Evolutionary conservation across 2,113 vertebrate genomes (phyloP), one percentile per base, ranked within the genome.

Genomic region (Solea senegalensis): DNA sequence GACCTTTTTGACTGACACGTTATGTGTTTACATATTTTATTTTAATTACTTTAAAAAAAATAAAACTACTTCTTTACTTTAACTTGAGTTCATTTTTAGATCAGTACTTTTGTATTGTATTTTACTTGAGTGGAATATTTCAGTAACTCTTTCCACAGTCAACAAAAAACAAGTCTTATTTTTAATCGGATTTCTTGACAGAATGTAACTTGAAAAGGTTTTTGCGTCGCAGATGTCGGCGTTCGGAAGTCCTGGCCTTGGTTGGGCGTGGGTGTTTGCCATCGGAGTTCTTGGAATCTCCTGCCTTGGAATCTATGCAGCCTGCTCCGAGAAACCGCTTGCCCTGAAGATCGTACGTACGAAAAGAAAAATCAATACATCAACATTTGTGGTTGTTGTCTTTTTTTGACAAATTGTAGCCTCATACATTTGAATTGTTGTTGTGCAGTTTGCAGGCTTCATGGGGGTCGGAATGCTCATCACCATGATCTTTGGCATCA

Each of bases 381-480:
- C 3, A 9, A 10, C 41, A 56, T 21, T 9, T 16, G 9, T 44
- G 11, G 8, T 9, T 28, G 2, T 59, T 14, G 4, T n/a, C 28
- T 14, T 5, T 1, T 11, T 10, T 2, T 44, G 21, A 21, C 21
- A 21, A 21, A 21, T 21, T 21, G 21, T 21, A 21, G 21, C 21
- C 21, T 21, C 21, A 21, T 21, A 21, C 21, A 21, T 21, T 69
- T 43, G 34, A 34, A 34, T 59, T 14, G 1, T 74, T 48, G 11
- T 14, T 50, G 6, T 40, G 10, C 83, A 91, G 90, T 91, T 91
- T 69, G 86, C 90, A 71, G 88, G 88, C 0, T 84, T 91, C 59
- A 91, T 91, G 86, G 80, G 1, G 1, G 0, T 26, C 0, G 90
- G 90, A n/a, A 69, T 89, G 82, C 2, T 90, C 61, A 54, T 90